Evolutionary conservation across 2,797 vertebrate genomes (phyloP), one percentile per base, ranked within the genome.

Genomic region (Scolopax rusticola): DNA sequence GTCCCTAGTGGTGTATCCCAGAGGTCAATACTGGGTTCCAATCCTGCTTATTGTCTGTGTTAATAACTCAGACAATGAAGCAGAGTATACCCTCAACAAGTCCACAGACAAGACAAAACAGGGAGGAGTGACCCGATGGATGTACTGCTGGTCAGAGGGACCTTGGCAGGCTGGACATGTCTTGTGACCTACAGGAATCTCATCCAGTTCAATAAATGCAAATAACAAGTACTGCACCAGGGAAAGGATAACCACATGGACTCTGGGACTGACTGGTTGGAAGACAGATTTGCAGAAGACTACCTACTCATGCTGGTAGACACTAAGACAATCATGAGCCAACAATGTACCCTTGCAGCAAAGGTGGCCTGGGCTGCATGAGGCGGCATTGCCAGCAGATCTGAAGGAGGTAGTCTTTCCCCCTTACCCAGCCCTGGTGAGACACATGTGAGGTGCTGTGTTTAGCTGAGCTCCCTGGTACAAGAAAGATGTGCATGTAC

Each of bases 401-500:
- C 5, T 20, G 19, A 43, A 17, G 33, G 36, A 50, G 27, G 53
- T 27, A 43, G 36, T 32, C 41, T 18, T 47, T 32, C 17, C 23
- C 51, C 17, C 36, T 57, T 12, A 56, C 6, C 6, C 28, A 47
- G 41, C 23, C 11, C 28, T 57, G 36, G 48, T 53, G 75, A 43
- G 48, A 24, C 75, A 43, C 25, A 21, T 7, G 8, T 23, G 48
- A 32, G 50, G 36, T 15, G 40, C 30, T 30, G 40, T 6, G 19
- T 54, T 45, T 50, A 14, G 28, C 16, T 21, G 33, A 48, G 41
- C 33, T 36, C 36, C 16, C 36, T 8, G 3, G 9, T 33, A 7
- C 3, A 9, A 40, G 30, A 23, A 33, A 8, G 25, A 11, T 2
- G 8, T 6, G 6, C 23, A 8, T 8, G 4, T n/a, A 18, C 23